Evolutionary conservation across 2,797 vertebrate species (phyloP).

Genomic region (Chloroceryle amazona): DNA sequence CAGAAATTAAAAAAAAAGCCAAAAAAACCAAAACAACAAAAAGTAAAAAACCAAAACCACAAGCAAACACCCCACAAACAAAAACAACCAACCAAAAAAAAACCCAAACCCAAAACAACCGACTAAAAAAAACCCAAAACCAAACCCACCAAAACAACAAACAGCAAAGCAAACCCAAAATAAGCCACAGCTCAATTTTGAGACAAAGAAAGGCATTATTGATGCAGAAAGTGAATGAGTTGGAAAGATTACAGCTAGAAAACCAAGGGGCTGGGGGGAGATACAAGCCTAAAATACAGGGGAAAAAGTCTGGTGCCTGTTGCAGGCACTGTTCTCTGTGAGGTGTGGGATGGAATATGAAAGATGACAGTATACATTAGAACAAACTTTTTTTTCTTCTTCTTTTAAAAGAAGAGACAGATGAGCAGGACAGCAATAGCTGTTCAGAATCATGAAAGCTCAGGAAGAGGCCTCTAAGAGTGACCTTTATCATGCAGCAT

Average conservation of each 20-base stretch:
- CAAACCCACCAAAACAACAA: too few species aligned
- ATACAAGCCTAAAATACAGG: background rate
- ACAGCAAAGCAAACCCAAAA: background rate
- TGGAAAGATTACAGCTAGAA: background rate
- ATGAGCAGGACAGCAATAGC: background rate
- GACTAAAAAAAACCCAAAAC: background rate
- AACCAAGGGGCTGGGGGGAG: background rate
- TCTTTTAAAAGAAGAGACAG: background rate
- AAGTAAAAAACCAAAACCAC: too few species aligned
- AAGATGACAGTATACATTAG: background rate
- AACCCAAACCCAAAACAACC: background rate
- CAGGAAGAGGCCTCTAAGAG: background rate
- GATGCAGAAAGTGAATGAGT: background rate
- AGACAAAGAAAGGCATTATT: background rate
- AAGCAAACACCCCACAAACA: background rate
- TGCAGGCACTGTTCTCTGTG: background rate
- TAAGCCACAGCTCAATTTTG: background rate
- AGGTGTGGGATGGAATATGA: background rate
- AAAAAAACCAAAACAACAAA: background rate
- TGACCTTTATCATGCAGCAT: background rate
- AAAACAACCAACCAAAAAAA: too few species aligned
- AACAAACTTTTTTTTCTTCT: background rate
- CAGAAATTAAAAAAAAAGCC: background rate
- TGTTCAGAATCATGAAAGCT: background rate
- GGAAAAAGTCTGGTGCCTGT: background rate